Base-by-base conservation (phyloP, 2,888 invertebrate species). In the Drosophila vallismaia region DNA sequence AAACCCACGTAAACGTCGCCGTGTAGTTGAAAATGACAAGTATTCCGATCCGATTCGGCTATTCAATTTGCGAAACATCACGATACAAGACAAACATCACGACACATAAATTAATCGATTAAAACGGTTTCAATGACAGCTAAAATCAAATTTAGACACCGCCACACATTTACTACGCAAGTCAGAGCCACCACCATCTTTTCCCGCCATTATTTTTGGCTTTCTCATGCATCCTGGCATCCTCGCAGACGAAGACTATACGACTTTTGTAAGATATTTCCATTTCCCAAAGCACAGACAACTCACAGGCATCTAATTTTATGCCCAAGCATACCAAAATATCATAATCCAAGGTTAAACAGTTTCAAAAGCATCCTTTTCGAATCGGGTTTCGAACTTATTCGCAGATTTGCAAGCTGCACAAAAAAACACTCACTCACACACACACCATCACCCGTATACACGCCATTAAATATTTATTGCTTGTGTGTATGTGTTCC, bases 101-200 rank as follows among this genome's bases (percentile, higher is more conserved):
- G 28, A 33, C 29, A 69, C 48, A 31, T 55, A 58, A 60, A 53
- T 71, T 59, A 69, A 69, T 54, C 52, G 71, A 71, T 69, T 54
- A 76, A 81, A 90, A 88, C 88, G 89, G 89, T 89, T 89, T 89
- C 89, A 89, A 78, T 50, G 60, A 74, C 70, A 89, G 69, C 63
- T 70, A 75, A 64, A 69, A 51, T 62, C 54, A 72, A 71, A 40
- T 63, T 62, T 62, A 48, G 69, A 56, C 55, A 76, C 38, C 14
- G 54, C 42, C 48, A 29, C 54, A 42, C 24, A 45, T 46, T 44
- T 29, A 54, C 24, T 29, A 54, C 24, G 62, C 33, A 55, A 38
- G 19, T 50, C 56, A 28, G 67, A 63, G 45, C 63, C 33, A 52
- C 29, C 14, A 24, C 36, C 36, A 38, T 14, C 40, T 66, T 26